Base-by-base conservation (phyloP, 2,797 vertebrate genomes). In the Chelonia mydas region DNA sequence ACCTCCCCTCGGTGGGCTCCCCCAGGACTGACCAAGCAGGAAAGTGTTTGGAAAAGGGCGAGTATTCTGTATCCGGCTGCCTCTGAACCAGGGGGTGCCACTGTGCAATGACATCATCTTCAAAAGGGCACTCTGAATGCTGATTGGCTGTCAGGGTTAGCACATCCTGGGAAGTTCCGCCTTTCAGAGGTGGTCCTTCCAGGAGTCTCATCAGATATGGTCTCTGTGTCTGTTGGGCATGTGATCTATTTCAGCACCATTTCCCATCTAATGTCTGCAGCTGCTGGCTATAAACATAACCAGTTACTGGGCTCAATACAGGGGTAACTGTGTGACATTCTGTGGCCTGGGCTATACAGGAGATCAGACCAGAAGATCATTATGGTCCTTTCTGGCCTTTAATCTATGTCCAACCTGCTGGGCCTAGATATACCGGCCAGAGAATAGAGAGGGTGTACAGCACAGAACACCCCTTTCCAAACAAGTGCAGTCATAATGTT, bases 371-470 rank as follows among this genome's bases (percentile, higher is more conserved):
- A 59, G 9, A 49, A 13, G 55, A 47, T 47, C 55, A 68, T 83
- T 31, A 49, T 83, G 80, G 41, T 28, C 54, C 8, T 11, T 82
- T 82, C 55, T 83, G 78, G 51, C 68, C 10, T 7, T 15, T 5
- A 53, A 2, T 11, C 76, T 0, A 0, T 16, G 86, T 50, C 3
- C 12, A 76, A 16, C 74, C 27, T 49, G 7, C 45, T 50, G 55
- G 61, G 12, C 74, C 74, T 10, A 31, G 50, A 7, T 5, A 8
- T 2, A 0, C 0, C 17, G 10, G 51, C 10, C 25, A 81, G 78
- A 85, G 50, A 27, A 28, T 5, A 83, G 55, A 72, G 84, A 53
- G 59, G 5, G 0, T 0, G 1, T 47, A 45, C 1, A 0, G 4
- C 50, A 2, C 1, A 12, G 5, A 51, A 41, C 10, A n/a, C 61